Base-by-base conservation (phyloP, 2,888 invertebrate genomes). In the Andrena minutula region DNA sequence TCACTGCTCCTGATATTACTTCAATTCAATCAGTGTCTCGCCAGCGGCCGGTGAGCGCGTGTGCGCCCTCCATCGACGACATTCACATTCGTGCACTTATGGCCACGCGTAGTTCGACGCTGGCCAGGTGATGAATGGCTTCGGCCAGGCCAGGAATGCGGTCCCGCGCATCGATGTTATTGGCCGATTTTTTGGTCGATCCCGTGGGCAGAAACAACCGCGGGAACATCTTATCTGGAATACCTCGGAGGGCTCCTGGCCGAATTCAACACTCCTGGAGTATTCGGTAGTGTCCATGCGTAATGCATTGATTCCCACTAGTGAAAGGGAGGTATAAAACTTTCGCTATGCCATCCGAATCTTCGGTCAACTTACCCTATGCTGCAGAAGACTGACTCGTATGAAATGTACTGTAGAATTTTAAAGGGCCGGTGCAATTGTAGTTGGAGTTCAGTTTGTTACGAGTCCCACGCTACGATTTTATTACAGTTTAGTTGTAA, bases 1-100 rank as follows among this genome's bases (percentile, higher is more conserved):
- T 94, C 93, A 93, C 92, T 90, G 93, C 92, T 93, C 91, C 92
- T 93, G 93, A 93, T 94, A 94, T 93, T 94, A 93, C 93, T 93
- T 94, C 93, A 92, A 94, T 94, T 94, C 93, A 93, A 94, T 94
- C 93, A 93, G 93, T 93, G 93, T 94, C 93, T 93, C 91, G 92
- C 92, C 90, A 92, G 89, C 88, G 90, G 89, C 90, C 85, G 90
- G 85, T 75, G 73, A 77, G 68, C 58, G 70, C 76, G 68, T 80
- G 82, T 78, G 69, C 35, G 58, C 63, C 66, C 60, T 58, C 49
- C 60, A 56, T 30, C 66, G 72, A 74, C 83, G 81, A 81, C 77
- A 80, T 83, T 79, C 81, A 75, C 80, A 75, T 84, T 51, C 85
- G 73, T 63, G 56, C 80, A 86, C 79, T 83, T 78, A 87, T 79